Evolutionary conservation across 2,797 vertebrate genomes (phyloP), one percentile per base, ranked within the genome.

Genomic region (Pterois miles): DNA sequence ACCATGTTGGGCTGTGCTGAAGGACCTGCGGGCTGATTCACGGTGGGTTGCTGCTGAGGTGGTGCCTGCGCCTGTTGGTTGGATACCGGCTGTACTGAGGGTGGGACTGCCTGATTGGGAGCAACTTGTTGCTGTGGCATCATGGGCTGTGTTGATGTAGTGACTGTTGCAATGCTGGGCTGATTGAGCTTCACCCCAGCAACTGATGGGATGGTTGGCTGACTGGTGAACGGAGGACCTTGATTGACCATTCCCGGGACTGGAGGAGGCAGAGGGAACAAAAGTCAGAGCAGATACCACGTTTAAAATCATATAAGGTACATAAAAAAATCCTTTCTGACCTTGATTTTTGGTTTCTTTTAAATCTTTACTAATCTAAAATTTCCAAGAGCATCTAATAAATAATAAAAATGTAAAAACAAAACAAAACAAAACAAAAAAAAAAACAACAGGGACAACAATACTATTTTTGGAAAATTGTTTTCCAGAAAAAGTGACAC

Each of bases 81-180:
- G 80, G 92, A 67, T 10, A 86, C 20, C 0, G 93, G 89, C 78
- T 86, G 95, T 18, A 91, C 96, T 18, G 85, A 92, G 48, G 91
- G 93, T 31, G 88, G 90, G 81, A 92, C 94, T 71, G 65, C 94
- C 68, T 90, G 87, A 76, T 87, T 86, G 71, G 91, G 90, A 18
- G 91, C 71, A 6, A 89, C 88, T 36, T 86, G 93, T 33, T 90
- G 93, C 86, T 93, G 94, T 0, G 85, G 62, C 85, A 94, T 86
- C 86, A 95, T 74, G 23, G 93, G 89, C 11, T 92, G 86, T 12
- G 93, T 89, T 60, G 95, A 92, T 0, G 95, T 96, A 66, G 97
- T 96, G 64, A 96, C 95, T 0, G 95, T 95, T 1, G 96, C 91
- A 29, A 97, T 91, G 87, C 92, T 97, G 65, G 96, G 93, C 85